Conservation (phyloP, 2,888 invertebrate genomes). For the Orthosia gracilis region DNA sequence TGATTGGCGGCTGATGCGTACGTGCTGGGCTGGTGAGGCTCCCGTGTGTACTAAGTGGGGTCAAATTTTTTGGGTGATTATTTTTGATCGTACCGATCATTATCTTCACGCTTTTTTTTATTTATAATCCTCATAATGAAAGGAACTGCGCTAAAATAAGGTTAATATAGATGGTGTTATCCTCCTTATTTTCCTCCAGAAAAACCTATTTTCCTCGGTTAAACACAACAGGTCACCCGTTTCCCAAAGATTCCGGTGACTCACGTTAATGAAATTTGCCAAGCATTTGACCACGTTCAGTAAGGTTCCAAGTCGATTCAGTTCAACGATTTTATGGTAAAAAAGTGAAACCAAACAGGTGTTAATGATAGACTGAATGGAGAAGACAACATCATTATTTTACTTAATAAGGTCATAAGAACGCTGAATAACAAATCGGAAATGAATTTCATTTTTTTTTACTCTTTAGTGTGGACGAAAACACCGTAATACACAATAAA, state of each 20-base stretch:
- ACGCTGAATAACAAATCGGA: too few relatives aligned
- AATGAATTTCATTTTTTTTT: not conserved
- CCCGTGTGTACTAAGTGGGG: constrained; percentile 46
- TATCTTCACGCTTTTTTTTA: constrained; percentile 40
- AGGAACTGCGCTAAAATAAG: not conserved
- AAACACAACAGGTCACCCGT: constrained; percentile 19
- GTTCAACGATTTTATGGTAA: constrained; percentile 7
- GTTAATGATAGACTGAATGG: not conserved
- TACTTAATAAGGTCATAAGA: too few relatives aligned
- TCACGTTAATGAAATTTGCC: constrained; percentile 7
- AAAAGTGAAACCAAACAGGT: not conserved
- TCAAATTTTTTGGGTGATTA: constrained; percentile 14
- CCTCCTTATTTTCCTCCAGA: not conserved
- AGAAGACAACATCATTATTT: not conserved
- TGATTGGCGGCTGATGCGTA: constrained; percentile 63
- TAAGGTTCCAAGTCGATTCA: constrained; percentile 25
- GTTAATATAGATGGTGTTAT: not conserved
- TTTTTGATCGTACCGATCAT: constrained; percentile 5
- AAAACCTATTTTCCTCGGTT: constrained; percentile 8
- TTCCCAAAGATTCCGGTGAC: constrained; percentile 16
- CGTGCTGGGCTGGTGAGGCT: constrained; percentile 48
- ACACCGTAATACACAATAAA: not conserved
- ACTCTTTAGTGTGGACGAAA: not conserved
- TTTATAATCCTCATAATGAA: constrained; percentile 12
- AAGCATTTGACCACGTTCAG: constrained; percentile 6